Conservation (phyloP, 1,140 invertebrate genomes). For the Leptonema lineaticorne region DNA sequence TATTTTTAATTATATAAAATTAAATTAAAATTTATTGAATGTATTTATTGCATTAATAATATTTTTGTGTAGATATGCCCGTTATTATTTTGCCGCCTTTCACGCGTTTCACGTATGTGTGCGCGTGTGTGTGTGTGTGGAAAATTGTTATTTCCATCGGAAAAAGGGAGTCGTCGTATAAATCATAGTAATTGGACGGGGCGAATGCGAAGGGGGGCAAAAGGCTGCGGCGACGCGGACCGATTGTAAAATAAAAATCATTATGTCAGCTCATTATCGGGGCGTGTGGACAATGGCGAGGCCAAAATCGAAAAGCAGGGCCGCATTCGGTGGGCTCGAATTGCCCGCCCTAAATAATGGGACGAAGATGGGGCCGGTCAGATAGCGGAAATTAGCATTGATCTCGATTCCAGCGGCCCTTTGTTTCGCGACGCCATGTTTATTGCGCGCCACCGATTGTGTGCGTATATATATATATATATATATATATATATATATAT, state of each 20-base stretch:
- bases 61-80: no score
- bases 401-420: slow-evolving; percentile 31
- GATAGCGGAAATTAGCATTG: slow-evolving; percentile 42
- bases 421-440: slow-evolving; percentile 38
- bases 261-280: slow-evolving; percentile 41
- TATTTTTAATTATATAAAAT: no score
- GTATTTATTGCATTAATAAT: no score
- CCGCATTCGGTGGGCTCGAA: slow-evolving; percentile 13
- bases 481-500: no score
- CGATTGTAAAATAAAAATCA: slow-evolving; percentile 40
- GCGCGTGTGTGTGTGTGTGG: background rate
- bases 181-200: slow-evolving; percentile 38
- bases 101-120: background rate
- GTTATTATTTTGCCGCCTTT: no score
- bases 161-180: slow-evolving; percentile 19
- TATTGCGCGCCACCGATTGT: no score
- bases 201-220: background rate
- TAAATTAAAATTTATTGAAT: no score
- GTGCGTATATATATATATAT: no score
- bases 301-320: slow-evolving; percentile 3
- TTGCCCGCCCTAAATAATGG: slow-evolving; percentile 35
- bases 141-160: slow-evolving; percentile 24
- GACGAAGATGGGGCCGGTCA: slow-evolving; percentile 32
- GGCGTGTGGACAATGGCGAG: slow-evolving; percentile 29
- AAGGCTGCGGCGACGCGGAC: slow-evolving; percentile 2